A percentile compares a stretch with the other conserved stretches of the same genome.
These are phyloP conservation scores for Podocnemis expansa DNA, from an alignment of 2,113 vertebrate genomes.

Conservation along the genomic window DNA sequence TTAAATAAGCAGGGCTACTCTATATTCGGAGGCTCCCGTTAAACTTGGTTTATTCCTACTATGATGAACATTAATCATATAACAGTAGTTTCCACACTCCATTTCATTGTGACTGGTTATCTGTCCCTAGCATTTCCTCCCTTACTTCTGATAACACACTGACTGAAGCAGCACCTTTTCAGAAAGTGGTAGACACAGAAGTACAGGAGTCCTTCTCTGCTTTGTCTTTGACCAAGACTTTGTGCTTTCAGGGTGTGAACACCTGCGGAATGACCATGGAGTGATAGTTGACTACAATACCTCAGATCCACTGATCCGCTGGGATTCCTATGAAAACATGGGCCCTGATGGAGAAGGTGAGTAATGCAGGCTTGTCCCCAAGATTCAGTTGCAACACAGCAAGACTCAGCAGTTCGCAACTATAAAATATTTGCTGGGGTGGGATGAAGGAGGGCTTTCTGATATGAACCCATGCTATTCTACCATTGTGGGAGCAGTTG, in stretches of 20 bases:
- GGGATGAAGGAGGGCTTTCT: background rate
- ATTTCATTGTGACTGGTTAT: background rate
- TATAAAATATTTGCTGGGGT: background rate
- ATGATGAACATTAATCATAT: background rate
- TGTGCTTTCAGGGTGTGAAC: constrained; percentile 80
- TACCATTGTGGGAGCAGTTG: background rate
- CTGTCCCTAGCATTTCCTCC: background rate
- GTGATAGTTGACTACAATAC: constrained; percentile 90
- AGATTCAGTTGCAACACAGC: background rate
- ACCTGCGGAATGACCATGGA: constrained; percentile 83
- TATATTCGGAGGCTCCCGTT: background rate
- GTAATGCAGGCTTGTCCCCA: background rate
- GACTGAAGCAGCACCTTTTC: background rate
- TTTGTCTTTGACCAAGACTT: background rate
- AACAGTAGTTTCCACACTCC: background rate
- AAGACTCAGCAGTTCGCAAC: background rate
- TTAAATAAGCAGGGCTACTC: background rate
- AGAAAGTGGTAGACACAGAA: background rate
- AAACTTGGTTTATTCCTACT: background rate
- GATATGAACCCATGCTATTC: background rate
- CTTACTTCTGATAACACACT: background rate
- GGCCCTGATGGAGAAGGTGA: constrained; percentile 87
- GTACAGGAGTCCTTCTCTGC: background rate
- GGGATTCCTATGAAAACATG: constrained; percentile 94
- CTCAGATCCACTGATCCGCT: constrained; percentile 87